These are phyloP conservation scores for Caenorhabditis sp. DNA, from an alignment of 2,888 invertebrate genomes.

Conservation along the genomic window DNA sequence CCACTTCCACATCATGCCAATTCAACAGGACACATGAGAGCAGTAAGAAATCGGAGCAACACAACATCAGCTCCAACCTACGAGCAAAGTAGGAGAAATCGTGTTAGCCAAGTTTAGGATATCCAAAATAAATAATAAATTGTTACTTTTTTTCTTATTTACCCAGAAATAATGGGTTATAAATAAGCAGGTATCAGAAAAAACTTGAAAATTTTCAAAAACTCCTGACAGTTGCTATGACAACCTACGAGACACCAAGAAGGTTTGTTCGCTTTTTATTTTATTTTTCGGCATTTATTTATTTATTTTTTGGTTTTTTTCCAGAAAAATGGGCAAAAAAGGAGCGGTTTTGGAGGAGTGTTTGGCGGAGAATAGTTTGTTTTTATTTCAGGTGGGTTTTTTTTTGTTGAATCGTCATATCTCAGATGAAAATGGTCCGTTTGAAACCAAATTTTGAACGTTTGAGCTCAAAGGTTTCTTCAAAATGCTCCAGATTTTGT, in stretches of 20 bases:
- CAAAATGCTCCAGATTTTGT: no score
- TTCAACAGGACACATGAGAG: constrained; percentile 21
- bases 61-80: constrained; percentile 5
- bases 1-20: constrained; percentile 22
- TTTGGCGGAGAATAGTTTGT: background rate
- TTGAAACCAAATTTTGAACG: no score
- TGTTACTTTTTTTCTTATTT: background rate
- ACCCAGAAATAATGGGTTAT: background rate
- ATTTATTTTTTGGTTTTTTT: background rate
- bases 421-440: no score
- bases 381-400: constrained; percentile 24
- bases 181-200: no score
- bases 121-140: background rate
- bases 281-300: background rate
- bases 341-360: constrained; percentile 29
- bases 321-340: constrained; percentile 11
- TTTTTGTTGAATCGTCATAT: no score
- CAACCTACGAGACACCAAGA: background rate
- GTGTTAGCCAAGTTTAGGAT: constrained; percentile 33
- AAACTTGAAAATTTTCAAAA: no score
- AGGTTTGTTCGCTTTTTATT: background rate
- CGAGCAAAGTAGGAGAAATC: constrained; percentile 27
- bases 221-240: background rate
- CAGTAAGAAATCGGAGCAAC: background rate
- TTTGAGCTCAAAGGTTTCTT: no score